Evolutionary conservation across 2,113 vertebrate species (phyloP).

Genomic region (Gymnogyps californianus): DNA sequence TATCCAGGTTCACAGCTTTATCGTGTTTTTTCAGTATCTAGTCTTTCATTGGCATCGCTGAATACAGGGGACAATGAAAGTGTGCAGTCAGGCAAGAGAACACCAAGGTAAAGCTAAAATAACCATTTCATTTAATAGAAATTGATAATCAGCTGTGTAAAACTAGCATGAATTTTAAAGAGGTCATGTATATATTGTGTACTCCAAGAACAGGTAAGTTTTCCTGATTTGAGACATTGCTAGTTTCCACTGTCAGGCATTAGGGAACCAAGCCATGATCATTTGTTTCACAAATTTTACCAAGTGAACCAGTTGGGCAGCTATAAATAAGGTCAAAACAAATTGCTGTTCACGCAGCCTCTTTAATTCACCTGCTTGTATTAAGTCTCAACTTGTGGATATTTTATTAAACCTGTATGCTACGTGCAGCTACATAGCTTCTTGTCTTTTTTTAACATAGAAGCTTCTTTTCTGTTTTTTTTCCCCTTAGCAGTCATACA

Average conservation of each 20-base stretch:
- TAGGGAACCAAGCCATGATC: background rate
- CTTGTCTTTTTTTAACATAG: background rate
- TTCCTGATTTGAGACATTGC: background rate
- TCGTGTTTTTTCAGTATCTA: constrained; percentile 93
- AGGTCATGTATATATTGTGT: background rate
- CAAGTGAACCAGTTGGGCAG: background rate
- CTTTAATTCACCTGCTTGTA: background rate
- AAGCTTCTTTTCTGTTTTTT: background rate
- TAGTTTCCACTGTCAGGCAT: background rate
- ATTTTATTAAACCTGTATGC: background rate
- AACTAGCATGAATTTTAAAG: background rate
- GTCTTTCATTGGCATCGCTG: constrained; percentile 92
- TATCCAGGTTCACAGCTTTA: constrained; percentile 80
- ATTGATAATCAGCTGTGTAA: background rate
- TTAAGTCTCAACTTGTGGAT: background rate
- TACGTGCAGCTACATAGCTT: background rate
- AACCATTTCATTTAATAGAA: background rate
- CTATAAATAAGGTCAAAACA: constrained; percentile 8
- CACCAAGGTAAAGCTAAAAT: constrained; percentile 81
- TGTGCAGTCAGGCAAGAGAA: constrained; percentile 89
- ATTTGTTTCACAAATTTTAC: constrained; percentile 27
- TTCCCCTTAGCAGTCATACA: background rate
- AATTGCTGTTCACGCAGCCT: background rate
- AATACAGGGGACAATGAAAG: constrained; percentile 90
- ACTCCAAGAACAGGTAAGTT: background rate